Base-by-base conservation (phyloP, 2,797 vertebrate genomes). In the Sarcoramphus papa region DNA sequence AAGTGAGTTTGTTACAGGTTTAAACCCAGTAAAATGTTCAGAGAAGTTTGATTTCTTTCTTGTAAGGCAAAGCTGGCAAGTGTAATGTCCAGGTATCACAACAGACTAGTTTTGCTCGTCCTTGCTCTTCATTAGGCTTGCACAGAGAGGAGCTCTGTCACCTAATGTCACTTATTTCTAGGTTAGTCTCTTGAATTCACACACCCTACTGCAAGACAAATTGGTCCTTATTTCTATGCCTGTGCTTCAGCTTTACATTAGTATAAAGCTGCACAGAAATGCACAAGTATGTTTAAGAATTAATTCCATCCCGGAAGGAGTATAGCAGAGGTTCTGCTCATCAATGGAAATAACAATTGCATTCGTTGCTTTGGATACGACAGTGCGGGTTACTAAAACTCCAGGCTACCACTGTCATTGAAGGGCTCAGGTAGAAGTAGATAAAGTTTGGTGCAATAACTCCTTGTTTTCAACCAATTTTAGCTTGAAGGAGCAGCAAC, bases 401-500 rank as follows among this genome's bases (percentile, higher is more conserved):
- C 21, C 40, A 13, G 77, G n/a, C 60, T 69, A 13, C 43, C 4
- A 0, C 2, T 40, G 31, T 18, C 0, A 1, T 37, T 25, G 41
- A 63, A 59, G 16, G 9, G 12, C n/a, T 75, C 10, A 7, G 74
- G n/a, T 19, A 31, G 80, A n/a, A 41, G 12, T 14, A 6, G 30
- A 7, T 70, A 8, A 41, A 74, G 28, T 13, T 73, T 47, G 27
- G 10, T 67, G 62, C 33, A 54, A 1, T 10, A 88, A 30, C 2
- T 88, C 40, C 10, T 54, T 35, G 60, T n/a, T 67, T 72, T 14
- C 25, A 40, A n/a, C 6, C 2, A 37, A 23, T 80, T 90, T 51
- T 14, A 84, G 5, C 30, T 65, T 53, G 76, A 62, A 41, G n/a
- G 27, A 85, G 59, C 31, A 63, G 33, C 53, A 64, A 1, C 51